These are phyloP conservation scores for Melanerpes aurifrons DNA, from an alignment of 2,113 vertebrate species.

Conservation along the genomic window DNA sequence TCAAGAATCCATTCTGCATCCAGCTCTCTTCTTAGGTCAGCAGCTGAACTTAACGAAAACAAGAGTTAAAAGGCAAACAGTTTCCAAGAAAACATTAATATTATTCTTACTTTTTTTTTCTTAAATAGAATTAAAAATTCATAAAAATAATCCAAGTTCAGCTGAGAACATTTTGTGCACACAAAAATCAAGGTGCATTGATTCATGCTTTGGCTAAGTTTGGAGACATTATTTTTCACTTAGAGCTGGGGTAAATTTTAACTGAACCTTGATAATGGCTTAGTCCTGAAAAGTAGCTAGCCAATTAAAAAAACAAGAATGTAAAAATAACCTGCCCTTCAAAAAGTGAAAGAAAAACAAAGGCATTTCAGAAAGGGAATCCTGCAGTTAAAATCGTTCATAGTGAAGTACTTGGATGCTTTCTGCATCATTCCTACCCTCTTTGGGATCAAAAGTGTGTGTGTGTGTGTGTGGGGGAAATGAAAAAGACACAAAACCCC, in stretches of 20 bases:
- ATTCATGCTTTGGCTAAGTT: neutral
- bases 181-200: neutral
- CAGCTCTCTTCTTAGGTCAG: neutral
- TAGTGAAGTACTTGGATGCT: neutral
- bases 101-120: neutral
- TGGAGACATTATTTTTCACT: neutral
- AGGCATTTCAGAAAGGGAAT: neutral
- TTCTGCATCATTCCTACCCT: neutral
- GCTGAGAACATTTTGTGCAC: neutral
- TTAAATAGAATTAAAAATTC: neutral
- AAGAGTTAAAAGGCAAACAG: neutral
- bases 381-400: neutral
- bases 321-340: neutral
- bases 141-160: neutral
- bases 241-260: neutral
- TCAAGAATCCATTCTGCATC: neutral
- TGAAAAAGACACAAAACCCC: too few species aligned
- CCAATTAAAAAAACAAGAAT: neutral
- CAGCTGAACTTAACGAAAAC: neutral
- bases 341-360: neutral
- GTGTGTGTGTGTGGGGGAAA: fast-evolving
- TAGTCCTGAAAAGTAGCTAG: neutral
- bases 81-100: neutral
- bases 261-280: neutral
- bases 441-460: neutral